Base-by-base conservation (phyloP, 2,797 vertebrate genomes). In the Siniperca undulata region DNA sequence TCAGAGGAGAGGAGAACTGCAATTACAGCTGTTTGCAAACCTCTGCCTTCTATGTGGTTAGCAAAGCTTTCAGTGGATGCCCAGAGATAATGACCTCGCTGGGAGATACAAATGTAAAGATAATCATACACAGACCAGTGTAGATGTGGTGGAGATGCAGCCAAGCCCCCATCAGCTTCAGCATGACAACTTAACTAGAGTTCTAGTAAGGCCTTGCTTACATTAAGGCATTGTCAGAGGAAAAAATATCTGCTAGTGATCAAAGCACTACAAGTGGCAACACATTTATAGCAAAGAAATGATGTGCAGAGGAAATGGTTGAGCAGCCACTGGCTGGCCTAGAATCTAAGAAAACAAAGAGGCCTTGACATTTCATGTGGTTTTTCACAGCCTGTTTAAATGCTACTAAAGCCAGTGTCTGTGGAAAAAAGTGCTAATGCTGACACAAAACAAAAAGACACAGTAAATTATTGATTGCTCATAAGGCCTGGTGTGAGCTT, bases 1-100 rank as follows among this genome's bases (percentile, higher is more conserved):
- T 94, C 65, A 86, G 84, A 84, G 68, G 68, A 88, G 86, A 92
- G 77, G 61, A 88, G 81, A 89, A 82, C 84, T 90, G 87, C 89
- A 94, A 94, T 96, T 94, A 94, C 89, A 94, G 90, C 79, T 81
- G 82, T 88, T 86, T 89, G 90, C 90, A 88, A 93, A 95, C 92
- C 91, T 92, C 91, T 89, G 91, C 83, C 90, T 89, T 93, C 88
- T 64, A 66, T 86, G 93, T 89, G 91, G 90, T 92, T 88, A 82
- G 72, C 77, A 84, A 85, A 89, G 86, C 80, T 88, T 91, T 91
- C 74, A 88, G 79, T 85, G 77, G 89, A 88, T 88, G 90, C 87
- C 88, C 74, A 86, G 80, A 91, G 88, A 94, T 92, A 93, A 94
- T 85, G 83, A 93, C 92, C 88, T 92, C 77, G 67, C 77, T 88